These are phyloP conservation scores for Orthosia cruda DNA, from an alignment of 2,888 invertebrate genomes.

Conservation along the genomic window DNA sequence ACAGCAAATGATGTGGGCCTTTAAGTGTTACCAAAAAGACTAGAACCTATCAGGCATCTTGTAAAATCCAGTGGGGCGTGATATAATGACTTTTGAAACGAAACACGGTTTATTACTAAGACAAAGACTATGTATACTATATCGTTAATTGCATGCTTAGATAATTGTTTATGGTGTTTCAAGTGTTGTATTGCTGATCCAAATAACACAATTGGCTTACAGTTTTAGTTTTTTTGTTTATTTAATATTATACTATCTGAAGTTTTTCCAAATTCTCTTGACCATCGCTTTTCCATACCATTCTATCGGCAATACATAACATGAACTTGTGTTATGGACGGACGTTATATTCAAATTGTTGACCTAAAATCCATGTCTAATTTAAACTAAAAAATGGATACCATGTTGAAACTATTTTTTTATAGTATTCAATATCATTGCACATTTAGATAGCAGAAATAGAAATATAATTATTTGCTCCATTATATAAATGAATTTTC, in stretches of 20 bases:
- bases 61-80: conserved; percentile 57
- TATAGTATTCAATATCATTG: no score
- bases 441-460: no score
- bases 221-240: conserved; percentile 69
- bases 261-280: conserved; percentile 80
- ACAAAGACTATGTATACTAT: conserved; percentile 60
- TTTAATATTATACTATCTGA: conserved; percentile 67
- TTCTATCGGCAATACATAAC: conserved; percentile 89
- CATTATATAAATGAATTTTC: neutral
- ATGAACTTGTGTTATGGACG: conserved; percentile 75
- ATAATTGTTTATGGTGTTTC: conserved; percentile 67
- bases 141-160: conserved; percentile 73
- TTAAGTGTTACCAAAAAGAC: conserved; percentile 65
- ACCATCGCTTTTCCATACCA: conserved; percentile 80
- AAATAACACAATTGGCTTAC: conserved; percentile 85
- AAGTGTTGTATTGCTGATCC: conserved; percentile 66
- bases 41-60: conserved; percentile 60
- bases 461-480: no score
- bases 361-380: neutral
- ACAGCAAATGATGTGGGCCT: conserved; percentile 65
- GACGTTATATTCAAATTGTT: conserved; percentile 13
- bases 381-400: neutral
- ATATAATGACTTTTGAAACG: conserved; percentile 63
- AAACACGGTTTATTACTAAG: conserved; percentile 65
- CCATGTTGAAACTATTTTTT: neutral